Percentiles rank a stretch among this genome's conserved stretches.
Evolutionary conservation across 1,140 invertebrate genomes (phyloP).

Genomic region (Pseudomyrmex pallidus): DNA sequence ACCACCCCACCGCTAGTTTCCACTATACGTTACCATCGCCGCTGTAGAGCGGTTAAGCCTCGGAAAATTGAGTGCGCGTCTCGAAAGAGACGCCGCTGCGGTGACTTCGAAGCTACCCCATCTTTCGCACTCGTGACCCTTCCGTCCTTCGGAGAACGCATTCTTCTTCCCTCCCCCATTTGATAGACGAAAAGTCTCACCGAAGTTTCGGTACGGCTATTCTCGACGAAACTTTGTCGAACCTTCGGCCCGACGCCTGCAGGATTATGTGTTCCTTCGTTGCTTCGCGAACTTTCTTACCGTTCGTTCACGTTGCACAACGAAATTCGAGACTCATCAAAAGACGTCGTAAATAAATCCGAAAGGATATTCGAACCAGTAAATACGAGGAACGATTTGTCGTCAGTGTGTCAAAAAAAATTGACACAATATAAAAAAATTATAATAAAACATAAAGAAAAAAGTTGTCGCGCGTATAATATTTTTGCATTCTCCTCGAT

Average conservation of each 20-base stretch:
- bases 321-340: neutral
- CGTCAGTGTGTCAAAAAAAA: no score
- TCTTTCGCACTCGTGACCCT: neutral
- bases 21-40: no score
- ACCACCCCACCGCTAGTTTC: neutral
- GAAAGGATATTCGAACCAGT: neutral
- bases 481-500: neutral
- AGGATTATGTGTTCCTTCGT: conserved; percentile 35
- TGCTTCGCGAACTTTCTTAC: conserved; percentile 17
- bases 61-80: conserved; percentile 82
- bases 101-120: conserved; percentile 30
- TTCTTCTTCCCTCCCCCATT: neutral
- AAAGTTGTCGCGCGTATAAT: neutral
- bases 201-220: conserved; percentile 55
- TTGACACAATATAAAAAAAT: no score
- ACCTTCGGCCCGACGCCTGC: conserved; percentile 11
- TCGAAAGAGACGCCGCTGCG: conserved; percentile 59
- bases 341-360: neutral
- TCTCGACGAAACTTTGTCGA: conserved; percentile 25
- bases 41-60: conserved; percentile 76
- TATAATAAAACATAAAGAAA: no score
- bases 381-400: no score
- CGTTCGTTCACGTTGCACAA: conserved; percentile 1
- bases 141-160: conserved; percentile 21
- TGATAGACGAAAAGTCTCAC: conserved; percentile 40